These are phyloP conservation scores for Temnopleurus reevesii DNA, from an alignment of 53 echinoderm and acorn worm species.

Conservation along the genomic window DNA sequence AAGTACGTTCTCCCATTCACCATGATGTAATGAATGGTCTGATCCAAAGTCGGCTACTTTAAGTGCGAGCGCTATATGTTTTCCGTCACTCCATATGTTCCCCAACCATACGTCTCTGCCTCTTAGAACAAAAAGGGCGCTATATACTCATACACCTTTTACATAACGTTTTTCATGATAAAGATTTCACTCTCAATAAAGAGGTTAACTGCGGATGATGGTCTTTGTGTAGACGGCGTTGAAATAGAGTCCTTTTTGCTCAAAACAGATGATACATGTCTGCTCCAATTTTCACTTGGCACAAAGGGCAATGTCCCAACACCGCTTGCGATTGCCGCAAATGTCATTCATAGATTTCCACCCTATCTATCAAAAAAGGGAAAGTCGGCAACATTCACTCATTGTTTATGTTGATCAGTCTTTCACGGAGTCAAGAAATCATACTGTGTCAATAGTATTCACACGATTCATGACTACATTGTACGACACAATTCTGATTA, in stretches of 20 bases:
- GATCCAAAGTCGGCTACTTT: background rate
- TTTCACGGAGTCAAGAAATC: background rate
- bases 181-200: too few species aligned
- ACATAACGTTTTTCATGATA: too few species aligned
- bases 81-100: background rate
- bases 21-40: background rate
- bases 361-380: background rate
- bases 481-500: too few species aligned
- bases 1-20: background rate
- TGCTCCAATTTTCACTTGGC: background rate
- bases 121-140: too few species aligned
- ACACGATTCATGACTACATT: too few species aligned
- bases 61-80: background rate
- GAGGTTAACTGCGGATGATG: too few species aligned
- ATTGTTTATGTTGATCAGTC: background rate
- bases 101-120: background rate
- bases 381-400: too few species aligned
- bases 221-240: too few species aligned
- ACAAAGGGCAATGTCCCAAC: background rate
- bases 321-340: background rate
- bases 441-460: background rate
- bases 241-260: too few species aligned
- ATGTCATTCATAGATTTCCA: background rate
- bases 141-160: too few species aligned
- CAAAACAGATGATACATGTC: too few species aligned